Conservation (phyloP, 2,113 vertebrate genomes). For the Caretta caretta region DNA sequence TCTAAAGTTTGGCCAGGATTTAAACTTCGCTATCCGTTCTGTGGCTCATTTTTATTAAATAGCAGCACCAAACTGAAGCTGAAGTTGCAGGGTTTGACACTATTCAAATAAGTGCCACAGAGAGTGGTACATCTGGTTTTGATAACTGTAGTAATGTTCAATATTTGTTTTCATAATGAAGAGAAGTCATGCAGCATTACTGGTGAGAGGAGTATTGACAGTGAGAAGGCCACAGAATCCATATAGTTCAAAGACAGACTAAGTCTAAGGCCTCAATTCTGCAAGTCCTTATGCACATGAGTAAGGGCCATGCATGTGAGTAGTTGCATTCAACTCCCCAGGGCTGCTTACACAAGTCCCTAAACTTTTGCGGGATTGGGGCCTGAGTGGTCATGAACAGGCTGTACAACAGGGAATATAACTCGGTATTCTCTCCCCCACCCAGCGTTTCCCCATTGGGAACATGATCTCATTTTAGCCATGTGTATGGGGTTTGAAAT, state of each 20-base stretch:
- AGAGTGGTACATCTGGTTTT: constrained; percentile 71
- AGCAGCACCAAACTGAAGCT: constrained; percentile 13
- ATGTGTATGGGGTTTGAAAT: constrained; percentile 58
- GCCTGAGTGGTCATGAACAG: neutral
- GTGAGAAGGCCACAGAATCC: constrained; percentile 61
- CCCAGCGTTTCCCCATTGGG: constrained; percentile 53
- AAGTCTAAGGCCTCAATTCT: neutral
- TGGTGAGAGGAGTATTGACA: constrained; percentile 60
- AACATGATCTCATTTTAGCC: constrained; percentile 57
- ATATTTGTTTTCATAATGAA: constrained; percentile 65
- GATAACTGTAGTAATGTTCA: constrained; percentile 73
- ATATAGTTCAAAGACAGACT: constrained; percentile 19
- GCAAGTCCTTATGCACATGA: neutral
- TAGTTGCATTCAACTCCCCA: neutral
- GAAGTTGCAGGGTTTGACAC: constrained; percentile 52
- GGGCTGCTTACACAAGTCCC: neutral
- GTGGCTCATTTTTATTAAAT: constrained; percentile 47
- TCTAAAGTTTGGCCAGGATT: constrained; percentile 24
- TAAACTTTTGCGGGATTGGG: neutral
- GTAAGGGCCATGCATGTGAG: neutral
- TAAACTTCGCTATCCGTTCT: constrained; percentile 31
- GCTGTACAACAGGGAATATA: constrained; percentile 10
- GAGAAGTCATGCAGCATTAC: constrained; percentile 35
- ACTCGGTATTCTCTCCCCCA: constrained; percentile 36
- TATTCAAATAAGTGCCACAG: constrained; percentile 65